Base-by-base conservation (phyloP, 2,888 invertebrate species). In the Melieria omissa region DNA sequence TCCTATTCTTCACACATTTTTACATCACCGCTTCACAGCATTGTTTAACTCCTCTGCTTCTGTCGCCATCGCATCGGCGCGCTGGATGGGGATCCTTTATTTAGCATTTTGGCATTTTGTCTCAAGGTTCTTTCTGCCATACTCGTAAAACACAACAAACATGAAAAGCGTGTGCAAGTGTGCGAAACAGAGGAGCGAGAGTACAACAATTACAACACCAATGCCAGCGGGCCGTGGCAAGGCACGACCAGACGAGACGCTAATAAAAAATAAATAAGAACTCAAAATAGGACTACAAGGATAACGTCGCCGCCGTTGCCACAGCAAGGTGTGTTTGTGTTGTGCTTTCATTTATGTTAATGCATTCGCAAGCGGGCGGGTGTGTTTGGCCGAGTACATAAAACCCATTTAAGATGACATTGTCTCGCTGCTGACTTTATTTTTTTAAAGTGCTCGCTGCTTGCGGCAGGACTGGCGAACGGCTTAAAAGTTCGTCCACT, bases 341-440 rank as follows among this genome's bases (percentile, higher is more conserved):
- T 29, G 29, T 29, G 3, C 29, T 29, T 29, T 29, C 29, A 29
- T 29, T 29, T 10, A 49, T 10, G 12, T 10, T 10, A 49, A 49
- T 49, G 49, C 12, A 49, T 52, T 52, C 12, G 6, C 14, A 52
- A n/a, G 10, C 14, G 14, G 5, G 52, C 6, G 52, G 12, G 52
- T 8, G 52, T 52, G 12, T 5, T 52, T 52, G 52, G 12, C 5
- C 12, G 14, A 6, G 52, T 29, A 29, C 14, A 52, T 52, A 52
- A 52, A 52, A n/a, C 52, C 52, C 52, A 52, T 52, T 52, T 6
- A 52, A 52, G 52, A 52, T 14, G 52, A 52, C 52, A n/a, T 52
- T 52, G 52, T 52, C 52, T 52, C 8, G 52, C 9, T n/a, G 14
- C 52, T 52, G 52, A 52, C 14, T 52, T 52, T 52, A 52, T 5